These are phyloP conservation scores for Cataglyphis altisquamis DNA, from an alignment of 2,888 invertebrate genomes.

Conservation along the genomic window DNA sequence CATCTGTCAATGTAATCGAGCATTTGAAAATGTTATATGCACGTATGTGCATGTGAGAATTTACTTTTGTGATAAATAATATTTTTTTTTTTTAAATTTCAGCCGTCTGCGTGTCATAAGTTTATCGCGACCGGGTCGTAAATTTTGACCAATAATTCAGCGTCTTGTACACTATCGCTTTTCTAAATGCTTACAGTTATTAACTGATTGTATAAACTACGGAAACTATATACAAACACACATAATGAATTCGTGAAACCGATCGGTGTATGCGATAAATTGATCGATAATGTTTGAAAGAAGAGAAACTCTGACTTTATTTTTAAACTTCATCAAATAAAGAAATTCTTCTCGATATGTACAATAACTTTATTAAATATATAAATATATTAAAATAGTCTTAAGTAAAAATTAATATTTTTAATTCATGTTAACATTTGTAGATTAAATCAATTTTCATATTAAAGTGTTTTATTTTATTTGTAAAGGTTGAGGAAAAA, in stretches of 20 bases:
- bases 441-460: too few relatives aligned
- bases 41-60: too few relatives aligned
- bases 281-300: slow-evolving; percentile 32
- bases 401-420: too few relatives aligned
- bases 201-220: slow-evolving; percentile 16
- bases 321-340: background rate
- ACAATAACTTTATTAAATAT: too few relatives aligned
- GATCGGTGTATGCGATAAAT: background rate
- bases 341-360: background rate
- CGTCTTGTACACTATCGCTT: background rate
- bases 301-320: slow-evolving; percentile 10
- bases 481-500: too few relatives aligned
- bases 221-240: background rate
- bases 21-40: background rate
- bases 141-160: slow-evolving; percentile 26
- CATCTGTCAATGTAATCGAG: background rate
- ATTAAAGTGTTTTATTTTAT: too few relatives aligned
- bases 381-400: background rate
- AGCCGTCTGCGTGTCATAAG: background rate
- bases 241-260: background rate
- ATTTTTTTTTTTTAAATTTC: background rate
- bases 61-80: too few relatives aligned
- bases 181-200: slow-evolving; percentile 24
- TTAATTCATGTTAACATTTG: too few relatives aligned
- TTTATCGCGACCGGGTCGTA: slow-evolving; percentile 33